A percentile compares a stretch with the other conserved stretches of the same genome.
phyloP scores from a whole-genome alignment of 1,140 invertebrate species.

The Drosophila insularis region DNA sequence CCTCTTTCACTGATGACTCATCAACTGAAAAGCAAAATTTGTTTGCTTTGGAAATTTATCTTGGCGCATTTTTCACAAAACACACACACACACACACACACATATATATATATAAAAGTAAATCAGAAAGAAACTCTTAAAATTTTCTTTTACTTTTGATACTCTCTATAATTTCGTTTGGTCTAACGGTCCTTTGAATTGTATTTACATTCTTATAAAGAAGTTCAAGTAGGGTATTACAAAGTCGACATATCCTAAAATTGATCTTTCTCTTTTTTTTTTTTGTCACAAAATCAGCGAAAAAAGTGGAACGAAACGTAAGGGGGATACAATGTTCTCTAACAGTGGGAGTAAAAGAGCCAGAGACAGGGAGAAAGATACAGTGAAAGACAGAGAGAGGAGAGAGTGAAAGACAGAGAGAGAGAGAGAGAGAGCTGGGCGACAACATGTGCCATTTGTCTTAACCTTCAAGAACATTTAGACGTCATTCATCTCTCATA shows the following conservation, averaged over 20 bases:
- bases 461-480: constrained; percentile 78
- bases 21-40: constrained; percentile 39
- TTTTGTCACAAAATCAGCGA: constrained; percentile 31
- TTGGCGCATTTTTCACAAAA: constrained; percentile 48
- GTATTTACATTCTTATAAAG: too few relatives aligned
- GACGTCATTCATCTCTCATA: constrained; percentile 80
- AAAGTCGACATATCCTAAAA: neutral
- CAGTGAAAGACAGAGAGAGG: neutral
- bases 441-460: constrained; percentile 74
- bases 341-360: neutral
- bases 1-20: constrained; percentile 28
- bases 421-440: constrained; percentile 19
- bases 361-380: neutral
- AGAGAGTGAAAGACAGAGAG: neutral
- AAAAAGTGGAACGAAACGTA: neutral
- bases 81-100: neutral
- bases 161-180: neutral
- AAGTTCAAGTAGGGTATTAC: neutral
- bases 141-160: constrained; percentile 1
- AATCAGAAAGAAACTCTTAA: constrained; percentile 17
- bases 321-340: neutral
- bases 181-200: too few relatives aligned
- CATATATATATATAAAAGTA: neutral
- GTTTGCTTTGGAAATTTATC: constrained; percentile 60
- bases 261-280: neutral